Percentiles rank a stretch among this genome's conserved stretches.
phyloP scores from a whole-genome alignment of 2,888 invertebrate species.

The Rotaria sp. region DNA sequence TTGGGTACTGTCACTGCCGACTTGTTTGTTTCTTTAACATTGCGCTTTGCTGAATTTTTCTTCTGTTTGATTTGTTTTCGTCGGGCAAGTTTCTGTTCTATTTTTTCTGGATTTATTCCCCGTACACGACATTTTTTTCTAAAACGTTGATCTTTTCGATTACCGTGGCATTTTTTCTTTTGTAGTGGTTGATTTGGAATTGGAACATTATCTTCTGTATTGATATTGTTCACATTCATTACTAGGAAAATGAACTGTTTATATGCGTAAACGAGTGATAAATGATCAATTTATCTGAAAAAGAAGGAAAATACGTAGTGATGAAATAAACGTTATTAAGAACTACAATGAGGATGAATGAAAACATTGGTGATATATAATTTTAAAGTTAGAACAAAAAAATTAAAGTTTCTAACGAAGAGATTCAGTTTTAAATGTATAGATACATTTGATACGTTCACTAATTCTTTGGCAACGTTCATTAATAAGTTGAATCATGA shows the following conservation, averaged over 20 bases:
- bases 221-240: neutral
- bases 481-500: neutral
- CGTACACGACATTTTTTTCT: neutral
- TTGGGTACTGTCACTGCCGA: neutral
- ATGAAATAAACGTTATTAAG: neutral
- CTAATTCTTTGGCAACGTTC: neutral
- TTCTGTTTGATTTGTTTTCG: neutral
- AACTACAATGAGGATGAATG: neutral
- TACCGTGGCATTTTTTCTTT: neutral
- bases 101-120: neutral
- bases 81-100: neutral
- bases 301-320: neutral
- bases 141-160: neutral
- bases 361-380: too few species aligned
- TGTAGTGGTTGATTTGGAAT: neutral
- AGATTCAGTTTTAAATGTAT: neutral
- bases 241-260: neutral
- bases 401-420: neutral
- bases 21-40: neutral
- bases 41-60: fast-evolving
- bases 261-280: neutral
- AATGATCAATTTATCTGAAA: neutral
- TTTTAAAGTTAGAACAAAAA: neutral
- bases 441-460: neutral
- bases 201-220: neutral